phyloP scores from a whole-genome alignment of 2,797 vertebrate genomes.

The Argya squamiceps region DNA sequence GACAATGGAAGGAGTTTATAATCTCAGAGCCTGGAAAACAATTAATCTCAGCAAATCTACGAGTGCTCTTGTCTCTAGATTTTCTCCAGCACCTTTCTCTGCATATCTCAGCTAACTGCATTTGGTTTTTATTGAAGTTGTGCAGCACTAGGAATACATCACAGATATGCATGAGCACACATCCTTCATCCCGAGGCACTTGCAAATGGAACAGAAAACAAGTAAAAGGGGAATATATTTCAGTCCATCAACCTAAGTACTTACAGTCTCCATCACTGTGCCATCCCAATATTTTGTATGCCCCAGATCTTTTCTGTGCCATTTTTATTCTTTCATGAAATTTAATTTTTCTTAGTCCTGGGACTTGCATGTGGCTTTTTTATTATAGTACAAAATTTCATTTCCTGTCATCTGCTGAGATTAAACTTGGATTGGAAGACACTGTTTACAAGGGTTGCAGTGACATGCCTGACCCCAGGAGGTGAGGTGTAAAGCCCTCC shows the following conservation, averaged over 20 bases:
- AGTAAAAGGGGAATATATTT: not conserved
- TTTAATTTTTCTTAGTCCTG: not conserved
- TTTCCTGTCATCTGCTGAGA: constrained; percentile 31
- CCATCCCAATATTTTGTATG: not conserved
- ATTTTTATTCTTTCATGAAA: not conserved
- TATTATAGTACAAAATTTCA: constrained; percentile 5
- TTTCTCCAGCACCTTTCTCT: not conserved
- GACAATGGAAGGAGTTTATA: not conserved
- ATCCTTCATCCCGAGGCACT: not conserved
- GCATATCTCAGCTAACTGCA: not conserved
- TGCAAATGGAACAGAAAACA: not conserved
- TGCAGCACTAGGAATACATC: not conserved
- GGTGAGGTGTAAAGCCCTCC: not conserved
- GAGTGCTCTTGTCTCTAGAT: not conserved
- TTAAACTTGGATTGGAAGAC: not conserved
- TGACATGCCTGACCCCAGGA: not conserved
- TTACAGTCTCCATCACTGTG: not conserved
- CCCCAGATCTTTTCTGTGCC: not conserved
- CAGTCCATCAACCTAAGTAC: not conserved
- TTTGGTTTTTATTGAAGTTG: not conserved
- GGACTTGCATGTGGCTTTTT: not conserved
- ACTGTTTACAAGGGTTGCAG: not conserved
- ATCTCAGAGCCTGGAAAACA: not conserved
- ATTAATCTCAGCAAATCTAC: not conserved
- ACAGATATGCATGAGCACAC: not conserved